phyloP scores from a whole-genome alignment of 2,113 vertebrate genomes.

The Nematolebias whitei region DNA sequence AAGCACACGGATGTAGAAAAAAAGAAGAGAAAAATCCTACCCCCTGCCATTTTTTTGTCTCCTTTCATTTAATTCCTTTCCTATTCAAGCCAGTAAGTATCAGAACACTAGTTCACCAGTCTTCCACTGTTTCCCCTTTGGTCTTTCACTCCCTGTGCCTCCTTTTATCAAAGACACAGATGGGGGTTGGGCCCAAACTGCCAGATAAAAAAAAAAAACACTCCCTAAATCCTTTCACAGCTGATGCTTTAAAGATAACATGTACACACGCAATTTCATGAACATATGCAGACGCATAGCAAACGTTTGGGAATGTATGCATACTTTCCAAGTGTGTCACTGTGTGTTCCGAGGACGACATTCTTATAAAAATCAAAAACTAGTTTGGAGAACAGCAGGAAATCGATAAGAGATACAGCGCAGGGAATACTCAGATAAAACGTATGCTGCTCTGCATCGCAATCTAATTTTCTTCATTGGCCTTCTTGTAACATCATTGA shows the following conservation, averaged over 20 bases:
- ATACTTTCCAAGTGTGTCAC: constrained; percentile 15
- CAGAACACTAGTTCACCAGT: constrained; percentile 8
- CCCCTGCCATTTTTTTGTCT: not conserved
- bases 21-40: constrained; percentile 17
- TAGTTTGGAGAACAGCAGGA: constrained; percentile 10
- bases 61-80: constrained; percentile 25
- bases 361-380: constrained; percentile 40
- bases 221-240: constrained; percentile 31
- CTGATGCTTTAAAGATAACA: constrained; percentile 32
- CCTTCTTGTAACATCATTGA: not conserved
- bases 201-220: constrained; percentile 32
- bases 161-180: constrained; percentile 41
- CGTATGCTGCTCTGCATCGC: not conserved
- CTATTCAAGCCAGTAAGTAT: constrained; percentile 36
- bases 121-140: constrained; percentile 36
- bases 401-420: constrained; percentile 8
- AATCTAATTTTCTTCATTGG: not conserved
- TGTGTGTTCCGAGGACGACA: constrained; percentile 13
- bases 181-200: constrained; percentile 39
- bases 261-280: constrained; percentile 14
- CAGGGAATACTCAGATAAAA: constrained; percentile 4
- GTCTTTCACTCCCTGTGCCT: constrained; percentile 33
- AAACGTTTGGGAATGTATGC: constrained; percentile 31
- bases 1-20: constrained; percentile 32
- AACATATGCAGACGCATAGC: constrained; percentile 8